phyloP scores from a whole-genome alignment of 2,113 vertebrate species.

The Phaethornis superciliosus region DNA sequence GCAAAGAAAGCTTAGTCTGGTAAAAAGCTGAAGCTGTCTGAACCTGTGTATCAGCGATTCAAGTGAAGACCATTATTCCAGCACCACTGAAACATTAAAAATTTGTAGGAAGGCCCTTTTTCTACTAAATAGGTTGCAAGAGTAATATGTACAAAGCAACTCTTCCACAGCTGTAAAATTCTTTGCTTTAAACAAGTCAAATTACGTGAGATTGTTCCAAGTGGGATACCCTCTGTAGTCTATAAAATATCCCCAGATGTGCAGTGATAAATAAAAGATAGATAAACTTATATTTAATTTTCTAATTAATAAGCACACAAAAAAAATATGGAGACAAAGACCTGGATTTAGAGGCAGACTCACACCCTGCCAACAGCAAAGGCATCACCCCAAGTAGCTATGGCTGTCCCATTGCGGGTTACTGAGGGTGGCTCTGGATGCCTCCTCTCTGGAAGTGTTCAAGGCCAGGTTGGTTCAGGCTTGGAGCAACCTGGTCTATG shows the following conservation, averaged over 20 bases:
- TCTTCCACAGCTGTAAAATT: background rate
- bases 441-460: background rate
- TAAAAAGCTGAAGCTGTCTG: background rate
- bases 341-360: background rate
- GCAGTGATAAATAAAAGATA: background rate
- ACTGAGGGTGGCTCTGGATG: background rate
- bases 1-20: background rate
- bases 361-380: background rate
- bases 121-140: background rate
- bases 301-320: background rate
- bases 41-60: background rate
- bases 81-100: background rate
- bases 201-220: background rate
- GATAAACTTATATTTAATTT: background rate
- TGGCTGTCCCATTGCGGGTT: background rate
- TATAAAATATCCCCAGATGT: background rate
- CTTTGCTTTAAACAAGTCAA: background rate
- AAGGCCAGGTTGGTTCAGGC: background rate
- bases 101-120: background rate
- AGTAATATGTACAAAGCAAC: background rate
- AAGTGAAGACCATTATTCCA: background rate
- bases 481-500: background rate
- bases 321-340: background rate
- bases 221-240: background rate
- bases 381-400: background rate